A percentile compares a stretch with the other conserved stretches of the same genome.
Evolutionary conservation across 2,797 vertebrate species (phyloP).

Genomic region (Coccyzus lansbergi): DNA sequence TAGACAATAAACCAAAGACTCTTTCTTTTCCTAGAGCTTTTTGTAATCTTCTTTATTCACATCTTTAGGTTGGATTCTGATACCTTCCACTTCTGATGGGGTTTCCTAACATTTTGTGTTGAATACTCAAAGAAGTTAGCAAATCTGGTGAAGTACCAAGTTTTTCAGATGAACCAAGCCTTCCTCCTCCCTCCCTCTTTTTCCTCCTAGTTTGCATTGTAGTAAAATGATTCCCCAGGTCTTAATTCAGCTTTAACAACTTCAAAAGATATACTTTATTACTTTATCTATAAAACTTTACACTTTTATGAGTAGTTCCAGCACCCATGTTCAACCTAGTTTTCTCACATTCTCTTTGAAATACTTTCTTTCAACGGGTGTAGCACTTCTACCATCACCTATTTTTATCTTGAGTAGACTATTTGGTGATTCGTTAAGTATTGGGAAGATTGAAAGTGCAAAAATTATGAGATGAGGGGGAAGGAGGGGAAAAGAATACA

Average conservation of each 20-base stretch:
- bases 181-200: background rate
- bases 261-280: background rate
- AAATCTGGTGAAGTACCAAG: background rate
- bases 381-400: background rate
- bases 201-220: background rate
- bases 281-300: background rate
- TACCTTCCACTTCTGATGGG: background rate
- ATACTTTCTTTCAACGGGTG: background rate
- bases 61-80: background rate
- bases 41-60: background rate
- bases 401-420: too few relatives aligned
- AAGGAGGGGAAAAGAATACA: too few relatives aligned
- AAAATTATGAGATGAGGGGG: background rate
- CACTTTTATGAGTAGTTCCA: background rate
- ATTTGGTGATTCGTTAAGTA: too few relatives aligned
- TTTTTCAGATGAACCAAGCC: background rate
- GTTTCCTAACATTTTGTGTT: background rate
- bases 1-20: background rate
- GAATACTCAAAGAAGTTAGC: background rate
- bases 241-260: background rate
- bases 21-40: background rate
- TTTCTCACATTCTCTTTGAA: background rate
- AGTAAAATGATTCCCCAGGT: background rate
- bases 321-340: background rate
- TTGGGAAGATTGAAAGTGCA: background rate